Evolutionary conservation across 2,113 vertebrate genomes (phyloP), one percentile per base, ranked within the genome.

Genomic region (Equus quagga): DNA sequence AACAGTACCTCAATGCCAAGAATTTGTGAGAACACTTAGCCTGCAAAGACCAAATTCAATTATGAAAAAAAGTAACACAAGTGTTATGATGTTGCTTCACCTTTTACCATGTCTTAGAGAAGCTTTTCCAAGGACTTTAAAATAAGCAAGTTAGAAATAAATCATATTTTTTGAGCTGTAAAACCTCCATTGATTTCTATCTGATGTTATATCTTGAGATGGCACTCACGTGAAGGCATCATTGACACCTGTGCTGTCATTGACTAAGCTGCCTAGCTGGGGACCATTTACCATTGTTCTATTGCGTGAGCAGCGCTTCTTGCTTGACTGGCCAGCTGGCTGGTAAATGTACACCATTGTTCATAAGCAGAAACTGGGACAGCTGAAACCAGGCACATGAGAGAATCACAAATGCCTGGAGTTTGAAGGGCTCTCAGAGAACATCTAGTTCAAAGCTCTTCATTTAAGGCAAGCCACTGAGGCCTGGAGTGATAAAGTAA

Each of bases 11-110:
- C 10, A 17, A 85, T 64, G 51, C 28, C 79, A 91, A 92, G 56
- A 96, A 80, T 70, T 81, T 93, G 49, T 78, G 80, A 95, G 60
- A 89, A 56, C 18, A 24, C 21, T 62, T 56, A 89, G 26, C 67
- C 96, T 46, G n/a, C 26, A 64, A 88, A 98, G 91, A 60, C 26
- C 51, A 78, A 81, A 91, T 62, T 60, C 24, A 85, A n/a, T 85
- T 93, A 70, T 54, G 82, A 79, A 87, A 89, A 88, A 81, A 49
- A 5, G 14, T 23, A 76, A 62, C 54, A 83, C 44, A 79, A 41
- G 54, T 87, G n/a, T 76, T 75, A 62, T 23, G 46, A 26, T 85
- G 4, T 67, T 51, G 14, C 26, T 79, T 96, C 6, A 58, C 26
- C n/a, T 78, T 85, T 73, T 41, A 54, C 17, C 6, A 33, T 64